A percentile compares a stretch with the other conserved stretches of the same genome.
Conservation (phyloP, 2,113 vertebrate species). For the Atherinomorus stipes region DNA sequence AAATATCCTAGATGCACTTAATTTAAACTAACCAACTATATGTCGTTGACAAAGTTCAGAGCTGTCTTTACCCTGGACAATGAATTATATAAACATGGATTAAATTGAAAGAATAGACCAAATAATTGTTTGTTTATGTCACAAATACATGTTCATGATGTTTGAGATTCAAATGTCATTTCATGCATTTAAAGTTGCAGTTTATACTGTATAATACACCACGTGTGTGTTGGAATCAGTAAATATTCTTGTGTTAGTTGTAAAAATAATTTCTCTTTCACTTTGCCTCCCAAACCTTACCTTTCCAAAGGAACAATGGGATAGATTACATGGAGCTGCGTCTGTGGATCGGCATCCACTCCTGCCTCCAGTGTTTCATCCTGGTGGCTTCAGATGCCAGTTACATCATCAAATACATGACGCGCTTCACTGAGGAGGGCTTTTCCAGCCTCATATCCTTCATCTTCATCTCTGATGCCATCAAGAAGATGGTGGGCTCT, state of each 20-base stretch:
- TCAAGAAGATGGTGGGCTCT: constrained; percentile 94
- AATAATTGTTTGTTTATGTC: too few relatives aligned
- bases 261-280: neutral
- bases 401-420: constrained; percentile 99
- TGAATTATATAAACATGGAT: too few relatives aligned
- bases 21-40: too few relatives aligned
- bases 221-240: neutral
- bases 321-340: constrained; percentile 99
- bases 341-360: constrained; percentile 97
- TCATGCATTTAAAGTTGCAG: too few relatives aligned
- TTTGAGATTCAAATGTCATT: too few relatives aligned
- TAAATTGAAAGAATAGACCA: too few relatives aligned
- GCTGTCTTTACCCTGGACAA: too few relatives aligned
- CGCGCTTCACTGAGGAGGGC: constrained; percentile 97
- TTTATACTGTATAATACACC: too few relatives aligned
- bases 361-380: constrained; percentile 94
- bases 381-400: constrained; percentile 95
- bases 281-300: constrained; percentile 3
- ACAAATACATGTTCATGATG: too few relatives aligned
- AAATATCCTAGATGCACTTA: too few relatives aligned
- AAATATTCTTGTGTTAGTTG: neutral
- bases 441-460: constrained; percentile 99
- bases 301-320: constrained; percentile 82
- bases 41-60: too few relatives aligned
- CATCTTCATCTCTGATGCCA: constrained; percentile 98